Evolutionary conservation across 53 echinoderm and acorn worm species (phyloP), one percentile per base, ranked within the genome.

Genomic region (Stichopus horrens): DNA sequence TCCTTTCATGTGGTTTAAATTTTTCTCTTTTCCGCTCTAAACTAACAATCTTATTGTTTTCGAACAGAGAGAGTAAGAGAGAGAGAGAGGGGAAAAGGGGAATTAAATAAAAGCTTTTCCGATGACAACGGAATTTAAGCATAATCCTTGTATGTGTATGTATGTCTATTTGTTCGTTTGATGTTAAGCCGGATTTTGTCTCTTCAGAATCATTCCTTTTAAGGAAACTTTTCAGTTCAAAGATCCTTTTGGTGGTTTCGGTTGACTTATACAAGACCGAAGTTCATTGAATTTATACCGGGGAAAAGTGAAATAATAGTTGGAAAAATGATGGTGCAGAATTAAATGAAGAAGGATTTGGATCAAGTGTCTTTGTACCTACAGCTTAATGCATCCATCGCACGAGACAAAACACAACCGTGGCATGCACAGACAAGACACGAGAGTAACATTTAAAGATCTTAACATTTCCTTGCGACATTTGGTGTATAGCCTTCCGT

Each of bases 1-100:
- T 8, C 53, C 79, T 79, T 79, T 79, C 79, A 79, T 79, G 79
- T 79, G 79, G 79, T 79, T 79, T 5, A 52, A 54, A 79, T 52
- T 79, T 79, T 79, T 8, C 51, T 51, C 16, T 52, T 53, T 51
- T 79, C 79, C 54, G 52, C 79, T 79, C 79, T 79, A 79, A 79
- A 79, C 79, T 79, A 79, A 79, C 79, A 79, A n/a, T 19, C 51
- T 63, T 10, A 79, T 79, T 79, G 79, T 79, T 79, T 79, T 54
- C 63, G 53, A 54, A 18, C 55, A 2, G 37, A 37, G 37, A 37
- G 37, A 37, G 37, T 37, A 37, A 37, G 37, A 37, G 37, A 37
- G 37, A 37, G 37, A 37, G 37, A 37, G 37, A 37, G 37, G 37
- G 37, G 37, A 37, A 37, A 37, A 79, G 19, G 79, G 52, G 9